Percentiles rank a stretch among this genome's conserved stretches.
These are phyloP conservation scores for Megalopta genalis DNA, from an alignment of 1,140 invertebrate species.

Conservation along the genomic window DNA sequence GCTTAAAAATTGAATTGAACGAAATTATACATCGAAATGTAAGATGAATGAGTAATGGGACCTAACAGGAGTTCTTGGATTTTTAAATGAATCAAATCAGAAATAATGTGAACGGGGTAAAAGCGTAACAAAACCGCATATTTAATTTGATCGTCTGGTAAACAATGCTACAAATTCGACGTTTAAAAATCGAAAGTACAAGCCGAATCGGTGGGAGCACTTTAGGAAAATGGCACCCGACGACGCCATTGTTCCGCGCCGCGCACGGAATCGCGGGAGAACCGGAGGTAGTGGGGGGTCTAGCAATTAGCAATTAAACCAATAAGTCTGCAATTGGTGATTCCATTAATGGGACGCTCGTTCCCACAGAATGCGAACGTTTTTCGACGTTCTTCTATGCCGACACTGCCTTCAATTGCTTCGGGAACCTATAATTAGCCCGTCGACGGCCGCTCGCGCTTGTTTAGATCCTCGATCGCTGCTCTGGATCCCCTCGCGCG, in stretches of 20 bases:
- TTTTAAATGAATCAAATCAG: too few species aligned
- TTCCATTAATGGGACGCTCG: conserved; percentile 71
- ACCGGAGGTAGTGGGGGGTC: conserved; percentile 45
- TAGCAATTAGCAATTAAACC: conserved; percentile 78
- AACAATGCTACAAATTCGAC: too few species aligned
- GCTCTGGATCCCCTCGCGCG: neutral
- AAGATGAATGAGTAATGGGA: too few species aligned
- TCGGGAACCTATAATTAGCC: conserved; percentile 58
- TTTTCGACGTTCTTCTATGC: conserved; percentile 55
- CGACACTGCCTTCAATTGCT: conserved; percentile 44
- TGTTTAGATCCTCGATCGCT: conserved; percentile 13
- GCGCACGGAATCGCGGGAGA: neutral
- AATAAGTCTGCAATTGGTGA: conserved; percentile 76
- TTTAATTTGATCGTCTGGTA: too few species aligned
- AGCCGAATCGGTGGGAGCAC: too few species aligned
- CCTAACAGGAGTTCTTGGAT: too few species aligned
- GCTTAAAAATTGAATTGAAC: too few species aligned
- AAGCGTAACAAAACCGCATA: too few species aligned
- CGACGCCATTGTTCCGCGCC: conserved; percentile 60
- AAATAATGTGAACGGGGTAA: too few species aligned
- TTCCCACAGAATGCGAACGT: conserved; percentile 67
- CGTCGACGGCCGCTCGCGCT: conserved; percentile 22
- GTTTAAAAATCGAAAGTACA: too few species aligned
- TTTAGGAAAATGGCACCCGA: conserved; percentile 59
- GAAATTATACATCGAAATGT: too few species aligned